These are phyloP conservation scores for Poeciliopsis paucimaculata DNA, from an alignment of 2,797 vertebrate species.

Conservation along the genomic window DNA sequence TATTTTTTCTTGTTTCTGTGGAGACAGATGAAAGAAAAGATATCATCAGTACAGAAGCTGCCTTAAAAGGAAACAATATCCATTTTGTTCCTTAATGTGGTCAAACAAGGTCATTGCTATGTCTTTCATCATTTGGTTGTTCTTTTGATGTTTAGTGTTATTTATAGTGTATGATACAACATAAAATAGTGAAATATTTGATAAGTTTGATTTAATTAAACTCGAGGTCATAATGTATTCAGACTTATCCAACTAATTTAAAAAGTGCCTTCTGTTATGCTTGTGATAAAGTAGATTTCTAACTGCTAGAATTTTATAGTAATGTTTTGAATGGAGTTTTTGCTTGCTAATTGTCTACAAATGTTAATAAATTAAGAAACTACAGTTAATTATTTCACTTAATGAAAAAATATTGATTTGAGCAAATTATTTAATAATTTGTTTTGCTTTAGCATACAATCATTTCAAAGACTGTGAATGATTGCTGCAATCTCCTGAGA, in stretches of 20 bases:
- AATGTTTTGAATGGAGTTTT: conserved; percentile 2
- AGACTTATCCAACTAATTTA: not conserved
- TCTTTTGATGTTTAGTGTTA: conserved; percentile 6
- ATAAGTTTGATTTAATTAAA: not conserved
- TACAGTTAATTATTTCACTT: conserved; percentile 4
- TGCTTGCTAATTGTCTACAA: conserved; percentile 5
- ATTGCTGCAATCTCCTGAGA: conserved; percentile 21
- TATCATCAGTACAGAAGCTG: conserved; percentile 14
- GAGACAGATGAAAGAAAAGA: conserved; percentile 33
- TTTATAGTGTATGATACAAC: conserved; percentile 2
- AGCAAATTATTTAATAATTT: not conserved
- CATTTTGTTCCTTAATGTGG: not conserved
- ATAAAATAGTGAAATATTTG: not conserved
- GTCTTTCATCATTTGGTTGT: not conserved
- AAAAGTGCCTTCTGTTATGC: not conserved
- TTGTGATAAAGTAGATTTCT: not conserved
- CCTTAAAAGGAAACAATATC: not conserved
- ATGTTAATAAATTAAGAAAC: conserved; percentile 2
- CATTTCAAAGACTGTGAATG: conserved; percentile 8
- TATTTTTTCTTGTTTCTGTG: conserved; percentile 94
- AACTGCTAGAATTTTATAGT: not conserved
- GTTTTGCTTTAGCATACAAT: conserved; percentile 18
- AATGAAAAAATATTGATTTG: not conserved
- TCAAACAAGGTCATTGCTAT: conserved; percentile 1
- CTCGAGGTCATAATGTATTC: not conserved